phyloP scores from a whole-genome alignment of 1,140 invertebrate genomes.

The Drosophila repletoides region DNA sequence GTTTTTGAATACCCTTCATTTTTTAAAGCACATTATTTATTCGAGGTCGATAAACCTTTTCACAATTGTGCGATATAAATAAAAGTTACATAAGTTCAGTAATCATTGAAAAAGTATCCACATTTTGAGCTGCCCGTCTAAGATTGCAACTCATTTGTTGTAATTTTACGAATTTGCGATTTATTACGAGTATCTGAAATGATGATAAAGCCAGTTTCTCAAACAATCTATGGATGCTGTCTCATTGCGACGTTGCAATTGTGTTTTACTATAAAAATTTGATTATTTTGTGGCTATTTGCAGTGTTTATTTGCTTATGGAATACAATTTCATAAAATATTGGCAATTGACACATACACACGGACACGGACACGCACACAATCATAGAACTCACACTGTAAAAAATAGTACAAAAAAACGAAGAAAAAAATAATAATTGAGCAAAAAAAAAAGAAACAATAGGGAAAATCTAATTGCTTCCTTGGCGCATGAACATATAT shows the following conservation, averaged over 20 bases:
- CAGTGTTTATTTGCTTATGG: conserved; percentile 36
- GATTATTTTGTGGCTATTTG: conserved; percentile 31
- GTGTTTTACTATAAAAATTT: background rate
- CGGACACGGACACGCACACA: background rate
- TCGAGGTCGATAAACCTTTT: too few relatives aligned
- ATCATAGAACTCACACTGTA: background rate
- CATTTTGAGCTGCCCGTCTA: background rate
- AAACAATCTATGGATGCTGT: background rate
- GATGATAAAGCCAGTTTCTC: conserved; percentile 4
- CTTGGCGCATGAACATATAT: conserved; percentile 43
- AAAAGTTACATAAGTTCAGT: too few relatives aligned
- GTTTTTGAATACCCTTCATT: too few relatives aligned
- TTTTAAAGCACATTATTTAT: too few relatives aligned
- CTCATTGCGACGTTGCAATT: conserved; percentile 4
- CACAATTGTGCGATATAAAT: too few relatives aligned
- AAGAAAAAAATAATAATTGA: conserved; percentile 3
- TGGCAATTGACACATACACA: conserved; percentile 38
- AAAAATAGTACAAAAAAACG: background rate
- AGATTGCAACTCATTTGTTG: conserved; percentile 10
- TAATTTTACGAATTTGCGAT: conserved; percentile 2
- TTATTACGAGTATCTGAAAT: conserved; percentile 1
- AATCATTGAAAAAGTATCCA: background rate
- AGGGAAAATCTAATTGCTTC: conserved; percentile 41
- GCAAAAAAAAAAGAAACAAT: conserved; percentile 27
- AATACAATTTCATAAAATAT: conserved; percentile 41